Conservation (phyloP, 2,113 vertebrate species). For the Sphyrna mokarran region DNA sequence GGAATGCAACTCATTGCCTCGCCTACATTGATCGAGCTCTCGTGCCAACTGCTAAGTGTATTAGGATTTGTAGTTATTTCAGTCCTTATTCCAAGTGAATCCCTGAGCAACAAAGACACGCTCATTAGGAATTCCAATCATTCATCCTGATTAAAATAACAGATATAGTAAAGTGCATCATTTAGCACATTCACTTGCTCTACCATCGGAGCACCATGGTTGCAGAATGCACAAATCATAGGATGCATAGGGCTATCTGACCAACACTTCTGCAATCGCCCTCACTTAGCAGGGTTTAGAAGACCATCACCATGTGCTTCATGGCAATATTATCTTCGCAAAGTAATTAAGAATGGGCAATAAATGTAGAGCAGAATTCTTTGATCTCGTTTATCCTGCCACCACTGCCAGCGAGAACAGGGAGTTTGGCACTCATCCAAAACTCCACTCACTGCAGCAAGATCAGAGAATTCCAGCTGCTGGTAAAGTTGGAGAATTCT, state of each 20-base stretch:
- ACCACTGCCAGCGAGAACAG: no score
- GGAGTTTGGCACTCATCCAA: no score
- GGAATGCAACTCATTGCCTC: neutral
- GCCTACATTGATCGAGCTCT: neutral
- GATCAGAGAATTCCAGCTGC: no score
- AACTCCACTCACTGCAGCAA: no score
- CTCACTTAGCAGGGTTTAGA: neutral
- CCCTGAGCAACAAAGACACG: neutral
- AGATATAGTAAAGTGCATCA: neutral
- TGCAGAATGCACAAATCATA: neutral
- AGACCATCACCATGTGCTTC: neutral
- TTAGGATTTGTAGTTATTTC: neutral
- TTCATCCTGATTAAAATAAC: neutral
- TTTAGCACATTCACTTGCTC: neutral
- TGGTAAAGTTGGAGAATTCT: no score
- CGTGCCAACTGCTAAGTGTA: neutral
- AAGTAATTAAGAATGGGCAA: neutral
- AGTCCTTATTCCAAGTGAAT: neutral
- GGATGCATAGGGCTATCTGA: neutral
- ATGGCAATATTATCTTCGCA: neutral
- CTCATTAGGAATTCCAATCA: constrained; percentile 2
- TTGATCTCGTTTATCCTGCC: no score
- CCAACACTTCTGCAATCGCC: neutral
- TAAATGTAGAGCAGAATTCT: neutral
- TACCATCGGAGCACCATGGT: neutral